Evolutionary conservation across 1,140 invertebrate species (phyloP).

Genomic region (Pachyrhynchus sulphureomaculatus): DNA sequence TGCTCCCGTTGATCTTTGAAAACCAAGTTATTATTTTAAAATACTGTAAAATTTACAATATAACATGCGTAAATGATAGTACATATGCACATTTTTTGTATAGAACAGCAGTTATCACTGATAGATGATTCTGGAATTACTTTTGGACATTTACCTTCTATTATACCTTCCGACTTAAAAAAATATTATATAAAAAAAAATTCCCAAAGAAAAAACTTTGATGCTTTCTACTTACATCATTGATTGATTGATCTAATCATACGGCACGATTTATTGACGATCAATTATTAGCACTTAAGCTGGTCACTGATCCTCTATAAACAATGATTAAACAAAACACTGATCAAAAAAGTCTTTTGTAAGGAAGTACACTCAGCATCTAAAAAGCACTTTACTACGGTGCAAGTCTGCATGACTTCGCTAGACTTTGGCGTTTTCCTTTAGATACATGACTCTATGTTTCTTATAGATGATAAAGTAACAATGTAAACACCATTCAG

Average conservation of each 20-base stretch:
- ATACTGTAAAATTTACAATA: no score
- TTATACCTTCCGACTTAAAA: no score
- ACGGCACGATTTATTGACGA: conserved; percentile 3
- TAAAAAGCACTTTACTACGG: conserved; percentile 1
- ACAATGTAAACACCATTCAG: conserved; percentile 30
- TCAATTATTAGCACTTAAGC: conserved; percentile 21
- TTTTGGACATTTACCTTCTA: no score
- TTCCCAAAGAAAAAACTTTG: no score
- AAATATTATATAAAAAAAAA: no score
- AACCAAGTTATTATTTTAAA: no score
- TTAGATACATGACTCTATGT: conserved; percentile 25
- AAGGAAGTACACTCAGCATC: conserved; percentile 8
- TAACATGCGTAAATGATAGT: no score
- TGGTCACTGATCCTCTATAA: conserved; percentile 21
- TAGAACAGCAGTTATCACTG: no score
- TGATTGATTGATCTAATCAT: neutral
- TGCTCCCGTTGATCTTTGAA: no score
- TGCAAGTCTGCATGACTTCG: conserved; percentile 23
- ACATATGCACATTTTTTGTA: no score
- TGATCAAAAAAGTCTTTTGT: conserved; percentile 15
- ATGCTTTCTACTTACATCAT: no score
- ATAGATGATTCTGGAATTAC: no score
- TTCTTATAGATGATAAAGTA: conserved; percentile 26
- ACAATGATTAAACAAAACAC: conserved; percentile 23
- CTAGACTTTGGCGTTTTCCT: conserved; percentile 21